Percentiles rank a stretch among this genome's conserved stretches.
Evolutionary conservation across 2,797 vertebrate species (phyloP).

Genomic region (Pseudochaenichthys georgianus): DNA sequence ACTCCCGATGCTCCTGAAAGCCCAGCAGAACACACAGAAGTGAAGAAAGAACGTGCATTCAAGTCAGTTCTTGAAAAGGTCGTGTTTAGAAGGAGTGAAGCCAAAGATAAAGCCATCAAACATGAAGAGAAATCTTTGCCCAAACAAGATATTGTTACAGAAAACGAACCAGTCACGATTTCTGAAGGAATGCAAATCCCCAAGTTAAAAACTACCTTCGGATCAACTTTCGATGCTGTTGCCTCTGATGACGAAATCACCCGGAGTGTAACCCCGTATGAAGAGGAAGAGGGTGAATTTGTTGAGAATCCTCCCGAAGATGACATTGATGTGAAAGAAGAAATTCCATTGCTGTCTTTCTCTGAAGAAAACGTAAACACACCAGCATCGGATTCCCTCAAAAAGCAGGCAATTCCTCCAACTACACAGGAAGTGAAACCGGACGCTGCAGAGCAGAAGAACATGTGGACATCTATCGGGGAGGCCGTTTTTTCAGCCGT

Average conservation of each 20-base stretch:
- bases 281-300: conserved; percentile 77
- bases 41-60: conserved; percentile 3
- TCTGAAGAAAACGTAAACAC: conserved; percentile 25
- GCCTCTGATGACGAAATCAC: conserved; percentile 90
- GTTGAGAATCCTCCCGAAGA: conserved; percentile 64
- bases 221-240: conserved; percentile 90
- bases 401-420: conserved; percentile 30
- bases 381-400: conserved; percentile 39
- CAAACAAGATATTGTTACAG: conserved; percentile 60
- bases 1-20: conserved; percentile 28
- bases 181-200: conserved; percentile 82
- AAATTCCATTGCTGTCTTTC: conserved; percentile 81
- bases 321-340: conserved; percentile 36
- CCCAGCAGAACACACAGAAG: conserved; percentile 21
- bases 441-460: conserved; percentile 63
- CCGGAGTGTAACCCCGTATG: conserved; percentile 83
- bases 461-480: conserved; percentile 71
- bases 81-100: conserved; percentile 78
- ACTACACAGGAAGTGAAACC: conserved; percentile 34
- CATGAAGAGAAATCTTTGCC: conserved; percentile 68
- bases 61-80: conserved; percentile 64
- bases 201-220: conserved; percentile 87
- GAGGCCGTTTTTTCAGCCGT: conserved; percentile 83
- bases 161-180: conserved; percentile 69
- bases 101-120: conserved; percentile 79